Percentiles rank a stretch among this genome's conserved stretches.
Evolutionary conservation across 2,113 vertebrate species (phyloP).

Genomic region (Gallinago undulata): DNA sequence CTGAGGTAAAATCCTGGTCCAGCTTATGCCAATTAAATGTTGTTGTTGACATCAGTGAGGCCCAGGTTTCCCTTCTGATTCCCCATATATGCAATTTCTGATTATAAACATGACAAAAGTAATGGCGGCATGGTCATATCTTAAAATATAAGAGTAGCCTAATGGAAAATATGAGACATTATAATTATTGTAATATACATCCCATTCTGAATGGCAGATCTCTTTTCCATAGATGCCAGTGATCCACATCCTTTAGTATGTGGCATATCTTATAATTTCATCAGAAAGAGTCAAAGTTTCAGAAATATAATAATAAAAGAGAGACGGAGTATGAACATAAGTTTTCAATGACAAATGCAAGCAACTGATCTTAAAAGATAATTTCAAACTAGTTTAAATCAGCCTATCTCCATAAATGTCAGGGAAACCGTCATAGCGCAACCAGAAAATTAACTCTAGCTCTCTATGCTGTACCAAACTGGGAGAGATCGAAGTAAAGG

Average conservation of each 20-base stretch:
- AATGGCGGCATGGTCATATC: background rate
- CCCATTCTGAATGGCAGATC: background rate
- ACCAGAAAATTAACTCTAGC: background rate
- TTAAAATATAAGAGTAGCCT: background rate
- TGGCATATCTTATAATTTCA: background rate
- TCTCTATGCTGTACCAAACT: background rate
- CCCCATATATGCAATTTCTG: background rate
- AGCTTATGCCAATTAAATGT: background rate
- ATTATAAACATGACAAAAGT: background rate
- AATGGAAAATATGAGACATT: background rate
- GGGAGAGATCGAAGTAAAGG: background rate
- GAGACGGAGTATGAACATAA: background rate
- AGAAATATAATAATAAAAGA: background rate
- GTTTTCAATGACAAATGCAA: background rate
- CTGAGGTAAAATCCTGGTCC: background rate
- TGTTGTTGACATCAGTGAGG: background rate
- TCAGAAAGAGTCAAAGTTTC: background rate
- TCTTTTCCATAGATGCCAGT: background rate
- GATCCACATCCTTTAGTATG: background rate
- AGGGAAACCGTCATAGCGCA: background rate
- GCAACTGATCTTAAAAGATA: background rate
- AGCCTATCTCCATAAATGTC: background rate
- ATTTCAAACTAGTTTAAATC: background rate
- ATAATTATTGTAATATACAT: background rate
- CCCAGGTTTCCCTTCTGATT: background rate